Evolutionary conservation across 2,113 vertebrate genomes (phyloP).

Genomic region (Triplophysa siluroides): DNA sequence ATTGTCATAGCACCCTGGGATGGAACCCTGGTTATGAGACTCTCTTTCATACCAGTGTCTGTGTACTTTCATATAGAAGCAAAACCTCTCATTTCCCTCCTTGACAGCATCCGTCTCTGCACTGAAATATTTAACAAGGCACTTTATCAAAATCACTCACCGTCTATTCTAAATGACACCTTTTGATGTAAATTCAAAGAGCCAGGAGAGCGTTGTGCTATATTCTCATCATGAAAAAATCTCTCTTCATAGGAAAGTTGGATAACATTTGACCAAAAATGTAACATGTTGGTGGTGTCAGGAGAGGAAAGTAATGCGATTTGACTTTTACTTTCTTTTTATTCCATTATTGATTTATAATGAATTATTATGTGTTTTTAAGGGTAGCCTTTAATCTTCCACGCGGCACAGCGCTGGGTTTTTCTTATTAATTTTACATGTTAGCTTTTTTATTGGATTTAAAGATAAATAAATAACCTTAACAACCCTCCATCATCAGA

Average conservation of each 20-base stretch:
- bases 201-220: background rate
- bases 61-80: background rate
- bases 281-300: background rate
- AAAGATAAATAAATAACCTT: background rate
- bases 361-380: background rate
- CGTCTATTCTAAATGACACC: background rate
- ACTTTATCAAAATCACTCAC: background rate
- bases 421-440: background rate
- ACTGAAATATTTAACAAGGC: constrained; percentile 28
- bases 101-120: background rate
- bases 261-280: background rate
- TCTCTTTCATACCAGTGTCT: background rate
- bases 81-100: background rate
- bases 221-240: background rate
- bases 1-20: background rate
- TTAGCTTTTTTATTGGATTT: background rate
- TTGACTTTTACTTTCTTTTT: background rate
- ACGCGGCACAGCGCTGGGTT: background rate
- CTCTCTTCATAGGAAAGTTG: background rate
- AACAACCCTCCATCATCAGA: background rate
- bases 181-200: background rate
- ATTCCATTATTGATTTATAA: constrained; percentile 5
- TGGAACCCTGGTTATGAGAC: background rate
- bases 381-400: background rate
- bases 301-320: background rate